Evolutionary conservation across 2,113 vertebrate species (phyloP).

Genomic region (Phylloscopus trochiloides): DNA sequence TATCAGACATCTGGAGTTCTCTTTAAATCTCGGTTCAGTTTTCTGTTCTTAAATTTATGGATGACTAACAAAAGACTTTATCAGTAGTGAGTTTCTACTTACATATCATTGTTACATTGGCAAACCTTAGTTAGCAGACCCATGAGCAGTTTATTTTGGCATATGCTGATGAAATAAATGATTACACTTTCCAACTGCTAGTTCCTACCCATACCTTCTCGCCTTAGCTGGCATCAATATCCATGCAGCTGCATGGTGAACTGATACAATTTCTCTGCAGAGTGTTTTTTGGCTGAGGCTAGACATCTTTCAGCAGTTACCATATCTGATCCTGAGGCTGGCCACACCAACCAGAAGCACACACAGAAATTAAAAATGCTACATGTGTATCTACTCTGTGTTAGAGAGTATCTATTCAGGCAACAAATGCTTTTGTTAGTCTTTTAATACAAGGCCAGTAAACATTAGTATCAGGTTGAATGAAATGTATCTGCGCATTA

Average conservation of each 20-base stretch:
- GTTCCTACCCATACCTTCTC: background rate
- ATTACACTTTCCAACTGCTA: background rate
- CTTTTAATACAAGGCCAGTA: background rate
- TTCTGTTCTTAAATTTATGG: background rate
- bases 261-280: background rate
- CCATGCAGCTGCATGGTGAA: background rate
- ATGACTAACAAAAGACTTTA: background rate
- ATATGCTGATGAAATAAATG: background rate
- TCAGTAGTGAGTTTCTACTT: background rate
- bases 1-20: background rate
- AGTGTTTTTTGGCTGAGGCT: background rate
- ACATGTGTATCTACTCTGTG: background rate
- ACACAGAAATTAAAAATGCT: background rate
- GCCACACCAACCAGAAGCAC: background rate
- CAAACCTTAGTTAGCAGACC: background rate
- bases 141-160: conserved; percentile 15
- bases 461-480: background rate
- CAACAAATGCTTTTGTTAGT: background rate
- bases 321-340: background rate
- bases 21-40: background rate
- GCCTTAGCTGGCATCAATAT: background rate
- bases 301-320: background rate
- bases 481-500: background rate
- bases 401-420: background rate
- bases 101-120: background rate